Conservation (phyloP, 2,113 vertebrate genomes). For the Neolamprologus kungweensis region DNA sequence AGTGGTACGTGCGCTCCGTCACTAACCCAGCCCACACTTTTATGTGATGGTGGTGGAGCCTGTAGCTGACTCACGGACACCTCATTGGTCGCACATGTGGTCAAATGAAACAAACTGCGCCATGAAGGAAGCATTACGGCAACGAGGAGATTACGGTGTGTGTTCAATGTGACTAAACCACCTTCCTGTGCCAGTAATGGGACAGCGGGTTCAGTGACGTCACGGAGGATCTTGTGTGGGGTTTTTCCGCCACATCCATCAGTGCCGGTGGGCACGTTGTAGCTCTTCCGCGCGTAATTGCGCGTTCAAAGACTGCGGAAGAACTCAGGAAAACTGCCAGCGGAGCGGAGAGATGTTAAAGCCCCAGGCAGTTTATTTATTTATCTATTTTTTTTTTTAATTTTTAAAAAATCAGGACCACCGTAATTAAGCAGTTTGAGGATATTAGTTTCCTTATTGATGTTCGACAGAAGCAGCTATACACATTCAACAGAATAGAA, state of each 20-base stretch:
- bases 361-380: not conserved
- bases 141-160: not conserved
- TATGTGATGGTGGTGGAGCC: not conserved
- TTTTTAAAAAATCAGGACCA: not conserved
- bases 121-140: not conserved
- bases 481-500: not conserved
- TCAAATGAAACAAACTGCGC: not conserved
- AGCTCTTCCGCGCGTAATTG: not conserved
- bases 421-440: not conserved
- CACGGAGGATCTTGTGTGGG: not conserved
- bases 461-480: not conserved
- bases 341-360: not conserved
- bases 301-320: not conserved
- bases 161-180: not conserved
- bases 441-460: not conserved
- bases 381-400: not conserved
- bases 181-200: not conserved
- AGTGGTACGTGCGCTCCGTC: not conserved
- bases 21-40: not conserved
- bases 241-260: not conserved
- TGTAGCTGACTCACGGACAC: not conserved
- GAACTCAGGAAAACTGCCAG: not conserved
- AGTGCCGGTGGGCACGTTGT: not conserved
- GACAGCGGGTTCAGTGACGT: not conserved
- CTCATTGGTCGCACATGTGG: not conserved